Conservation (phyloP, 2,113 vertebrate genomes). For the Anguilla japonica region DNA sequence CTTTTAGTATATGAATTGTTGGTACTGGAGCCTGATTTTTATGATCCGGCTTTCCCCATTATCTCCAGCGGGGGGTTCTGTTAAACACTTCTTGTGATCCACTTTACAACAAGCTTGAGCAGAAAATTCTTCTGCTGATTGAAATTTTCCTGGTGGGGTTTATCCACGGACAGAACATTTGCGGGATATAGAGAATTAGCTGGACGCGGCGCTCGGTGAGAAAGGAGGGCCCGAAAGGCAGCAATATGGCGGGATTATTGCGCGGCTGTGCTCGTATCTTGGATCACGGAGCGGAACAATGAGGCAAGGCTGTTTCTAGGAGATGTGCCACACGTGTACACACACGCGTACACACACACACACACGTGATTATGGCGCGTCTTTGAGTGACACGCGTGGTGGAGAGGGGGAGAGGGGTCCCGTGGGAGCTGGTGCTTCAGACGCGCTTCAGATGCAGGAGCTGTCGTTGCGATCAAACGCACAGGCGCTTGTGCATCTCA, state of each 20-base stretch:
- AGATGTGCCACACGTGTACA: background rate
- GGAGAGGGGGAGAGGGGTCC: too few species aligned
- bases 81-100: background rate
- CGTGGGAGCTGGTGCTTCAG: background rate
- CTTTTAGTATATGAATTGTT: background rate
- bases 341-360: too few species aligned
- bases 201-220: background rate
- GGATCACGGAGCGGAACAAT: background rate
- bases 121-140: background rate
- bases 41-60: background rate
- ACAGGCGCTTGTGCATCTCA: background rate
- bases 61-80: background rate
- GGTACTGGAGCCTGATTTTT: background rate
- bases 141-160: background rate
- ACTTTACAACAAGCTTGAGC: background rate
- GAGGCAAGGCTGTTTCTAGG: background rate
- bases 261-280: background rate
- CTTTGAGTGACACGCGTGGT: background rate
- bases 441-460: background rate
- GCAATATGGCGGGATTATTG: background rate
- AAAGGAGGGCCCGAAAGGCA: background rate
- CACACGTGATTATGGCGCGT: too few species aligned
- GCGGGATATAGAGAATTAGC: background rate
- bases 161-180: background rate
- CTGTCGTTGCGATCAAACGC: background rate